These are phyloP conservation scores for Parasteatoda tepidariorum DNA, from an alignment of 1,140 invertebrate genomes.

Conservation along the genomic window DNA sequence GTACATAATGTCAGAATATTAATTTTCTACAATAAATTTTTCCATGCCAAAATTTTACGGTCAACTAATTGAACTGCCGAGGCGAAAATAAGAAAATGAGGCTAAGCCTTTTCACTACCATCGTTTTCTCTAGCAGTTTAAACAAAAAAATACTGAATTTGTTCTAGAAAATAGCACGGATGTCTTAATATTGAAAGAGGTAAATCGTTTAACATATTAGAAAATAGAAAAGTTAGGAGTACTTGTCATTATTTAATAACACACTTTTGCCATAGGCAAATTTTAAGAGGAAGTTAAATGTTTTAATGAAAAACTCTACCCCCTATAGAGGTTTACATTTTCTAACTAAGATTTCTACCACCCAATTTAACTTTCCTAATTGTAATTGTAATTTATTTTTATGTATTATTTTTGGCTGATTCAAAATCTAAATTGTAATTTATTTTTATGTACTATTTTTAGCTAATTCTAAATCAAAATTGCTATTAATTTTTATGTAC, in stretches of 20 bases:
- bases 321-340: too few relatives aligned
- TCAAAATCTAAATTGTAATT: too few relatives aligned
- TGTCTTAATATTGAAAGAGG: slow-evolving; percentile 55
- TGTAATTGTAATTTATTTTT: too few relatives aligned
- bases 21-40: slow-evolving; percentile 56
- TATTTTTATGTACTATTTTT: too few relatives aligned
- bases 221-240: slow-evolving; percentile 43
- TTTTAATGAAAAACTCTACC: slow-evolving; percentile 32
- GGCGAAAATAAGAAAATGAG: slow-evolving; percentile 50
- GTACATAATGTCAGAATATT: slow-evolving; percentile 51
- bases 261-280: slow-evolving; percentile 27
- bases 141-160: slow-evolving; percentile 30
- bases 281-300: slow-evolving; percentile 34
- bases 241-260: slow-evolving; percentile 54
- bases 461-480: too few relatives aligned
- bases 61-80: slow-evolving; percentile 43
- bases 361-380: too few relatives aligned
- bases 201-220: slow-evolving; percentile 51
- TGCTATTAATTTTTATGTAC: too few relatives aligned
- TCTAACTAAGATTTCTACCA: too few relatives aligned
- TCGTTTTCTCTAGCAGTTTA: slow-evolving; percentile 21
- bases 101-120: slow-evolving; percentile 1
- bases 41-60: slow-evolving; percentile 31
- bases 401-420: too few relatives aligned
- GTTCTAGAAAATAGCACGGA: slow-evolving; percentile 22